Base-by-base conservation (phyloP, 2,113 vertebrate species). In the Hiodon tergisus region DNA sequence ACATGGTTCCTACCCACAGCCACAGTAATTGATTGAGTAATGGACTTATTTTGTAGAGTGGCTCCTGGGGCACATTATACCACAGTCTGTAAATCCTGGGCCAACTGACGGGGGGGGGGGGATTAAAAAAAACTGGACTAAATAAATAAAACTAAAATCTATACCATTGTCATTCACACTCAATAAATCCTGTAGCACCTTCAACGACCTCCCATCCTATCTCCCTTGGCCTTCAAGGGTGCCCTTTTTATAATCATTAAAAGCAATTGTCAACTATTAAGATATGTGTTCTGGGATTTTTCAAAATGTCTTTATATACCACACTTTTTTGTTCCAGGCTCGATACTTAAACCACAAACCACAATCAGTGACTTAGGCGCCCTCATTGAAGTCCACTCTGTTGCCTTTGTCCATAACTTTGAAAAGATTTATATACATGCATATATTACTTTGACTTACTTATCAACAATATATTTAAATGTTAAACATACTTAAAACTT, bases 31-130 rank as follows among this genome's bases (percentile, higher is more conserved):
- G 88, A 89, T 82, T 88, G 87, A 88, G 84, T 88, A 88, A 89
- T 88, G 87, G 84, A 85, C 85, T 88, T 88, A 89, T 89, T 88
- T 87, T 83, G 71, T 87, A 88, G 85, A 89, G 87, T 90, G 87
- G 83, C 83, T 88, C 83, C 86, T 83, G 82, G 85, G 86, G 86
- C 85, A 80, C 81, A 81, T 81, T 89, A 81, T 81, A 83, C 84
- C 81, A 81, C 73, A 77, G 79, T 80, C 87, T 84, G 85, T 87
- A 87, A 90, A 89, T 89, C 87, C 87, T 87, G 76, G 81, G 83
- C 83, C 81, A 85, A 85, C 85, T 82, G 80, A 80, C 78, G 81
- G 81, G 83, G 85, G 82, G 78, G 81, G 31, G 31, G 50, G 83
- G 79, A 58, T 55, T 52, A 76, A 74, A 57, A 72, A 72, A 70